Percentiles rank a stretch among this genome's conserved stretches.
Evolutionary conservation across 2,888 invertebrate species (phyloP).

Genomic region (Pocota personata): DNA sequence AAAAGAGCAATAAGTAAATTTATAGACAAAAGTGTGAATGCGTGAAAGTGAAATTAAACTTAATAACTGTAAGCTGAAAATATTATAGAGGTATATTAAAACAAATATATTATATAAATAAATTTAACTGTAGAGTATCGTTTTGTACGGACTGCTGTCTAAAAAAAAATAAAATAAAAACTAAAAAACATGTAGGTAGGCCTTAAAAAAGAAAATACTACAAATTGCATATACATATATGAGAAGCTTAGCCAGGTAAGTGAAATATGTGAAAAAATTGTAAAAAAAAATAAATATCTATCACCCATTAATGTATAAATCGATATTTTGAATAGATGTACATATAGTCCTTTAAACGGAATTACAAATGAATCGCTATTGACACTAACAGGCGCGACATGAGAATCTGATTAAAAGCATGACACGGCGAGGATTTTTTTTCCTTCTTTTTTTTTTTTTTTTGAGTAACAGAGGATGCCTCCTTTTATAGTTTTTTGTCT

Average conservation of each 20-base stretch:
- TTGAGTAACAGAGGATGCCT: not conserved
- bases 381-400: slow-evolving; percentile 19
- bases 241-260: slow-evolving; percentile 29
- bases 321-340: slow-evolving; percentile 25
- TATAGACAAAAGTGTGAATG: slow-evolving; percentile 2
- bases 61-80: slow-evolving; percentile 27
- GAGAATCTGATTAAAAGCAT: slow-evolving; percentile 18
- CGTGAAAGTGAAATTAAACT: slow-evolving; percentile 21
- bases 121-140: slow-evolving; percentile 61
- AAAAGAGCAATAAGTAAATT: slow-evolving; percentile 46
- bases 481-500: not conserved
- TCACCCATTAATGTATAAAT: slow-evolving; percentile 44
- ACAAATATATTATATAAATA: slow-evolving; percentile 35
- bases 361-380: slow-evolving; percentile 28
- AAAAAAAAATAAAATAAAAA: slow-evolving; percentile 46
- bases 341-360: slow-evolving; percentile 18
- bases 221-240: slow-evolving; percentile 5
- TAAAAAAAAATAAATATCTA: slow-evolving; percentile 7
- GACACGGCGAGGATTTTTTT: slow-evolving; percentile 10
- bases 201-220: slow-evolving; percentile 24
- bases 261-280: not conserved
- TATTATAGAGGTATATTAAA: slow-evolving; percentile 39
- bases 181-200: slow-evolving; percentile 50
- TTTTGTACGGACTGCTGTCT: slow-evolving; percentile 75
- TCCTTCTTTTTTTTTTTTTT: not conserved